These are phyloP conservation scores for Menura novaehollandiae DNA, from an alignment of 2,113 vertebrate genomes.

Conservation along the genomic window DNA sequence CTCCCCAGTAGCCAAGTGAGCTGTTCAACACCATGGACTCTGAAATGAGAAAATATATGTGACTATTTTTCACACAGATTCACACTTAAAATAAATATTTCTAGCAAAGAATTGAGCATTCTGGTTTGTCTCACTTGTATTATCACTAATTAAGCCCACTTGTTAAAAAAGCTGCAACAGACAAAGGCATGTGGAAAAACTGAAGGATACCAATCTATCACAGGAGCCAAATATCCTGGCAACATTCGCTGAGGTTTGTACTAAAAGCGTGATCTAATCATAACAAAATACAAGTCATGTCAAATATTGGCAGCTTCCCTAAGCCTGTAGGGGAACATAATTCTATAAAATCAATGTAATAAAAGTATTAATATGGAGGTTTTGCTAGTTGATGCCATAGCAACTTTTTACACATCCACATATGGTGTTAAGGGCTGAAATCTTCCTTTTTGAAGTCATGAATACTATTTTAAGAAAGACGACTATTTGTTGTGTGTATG, in stretches of 20 bases:
- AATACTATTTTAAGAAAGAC: not conserved
- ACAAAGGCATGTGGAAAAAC: not conserved
- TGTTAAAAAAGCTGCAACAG: not conserved
- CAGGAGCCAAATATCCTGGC: not conserved
- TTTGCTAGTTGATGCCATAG: not conserved
- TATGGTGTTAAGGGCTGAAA: accelerated
- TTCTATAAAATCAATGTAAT: not conserved
- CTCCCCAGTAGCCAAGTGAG: not conserved
- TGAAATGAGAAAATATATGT: not conserved
- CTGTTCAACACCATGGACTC: not conserved
- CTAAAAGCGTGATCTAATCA: not conserved
- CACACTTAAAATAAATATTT: not conserved
- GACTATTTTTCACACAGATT: not conserved
- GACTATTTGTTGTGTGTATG: not conserved
- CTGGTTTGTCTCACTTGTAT: not conserved
- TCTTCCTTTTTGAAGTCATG: not conserved
- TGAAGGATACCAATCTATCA: not conserved
- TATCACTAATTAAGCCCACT: not conserved
- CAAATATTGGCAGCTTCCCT: not conserved
- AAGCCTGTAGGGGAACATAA: not conserved
- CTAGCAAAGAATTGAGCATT: not conserved
- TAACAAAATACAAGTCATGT: not conserved
- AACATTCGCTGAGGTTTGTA: not conserved
- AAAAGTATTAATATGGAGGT: not conserved
- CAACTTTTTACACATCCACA: accelerated